phyloP scores from a whole-genome alignment of 2,113 vertebrate species.

The Silurus glanis region DNA sequence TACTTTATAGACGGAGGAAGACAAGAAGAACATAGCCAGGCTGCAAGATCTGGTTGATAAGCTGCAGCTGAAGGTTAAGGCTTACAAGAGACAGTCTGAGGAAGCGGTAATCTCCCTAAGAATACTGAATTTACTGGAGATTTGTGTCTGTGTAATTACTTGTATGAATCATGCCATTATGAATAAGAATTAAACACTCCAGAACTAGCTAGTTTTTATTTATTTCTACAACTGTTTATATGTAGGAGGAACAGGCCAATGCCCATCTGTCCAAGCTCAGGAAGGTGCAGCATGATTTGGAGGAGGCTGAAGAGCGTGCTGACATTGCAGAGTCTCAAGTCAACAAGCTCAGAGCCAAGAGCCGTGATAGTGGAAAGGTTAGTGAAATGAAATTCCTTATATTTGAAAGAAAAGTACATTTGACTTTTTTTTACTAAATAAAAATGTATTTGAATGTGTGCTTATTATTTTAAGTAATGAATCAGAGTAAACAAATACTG shows the following conservation, averaged over 20 bases:
- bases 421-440: neutral
- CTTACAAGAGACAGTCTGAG: slow-evolving; percentile 90
- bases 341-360: slow-evolving; percentile 80
- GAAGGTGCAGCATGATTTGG: slow-evolving; percentile 78
- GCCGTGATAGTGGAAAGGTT: slow-evolving; percentile 69
- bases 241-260: slow-evolving; percentile 70
- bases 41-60: slow-evolving; percentile 73
- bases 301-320: slow-evolving; percentile 81
- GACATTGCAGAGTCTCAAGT: slow-evolving; percentile 81
- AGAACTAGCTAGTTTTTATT: too few species aligned
- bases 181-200: too few species aligned
- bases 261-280: slow-evolving; percentile 70
- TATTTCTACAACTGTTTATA: neutral
- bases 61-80: slow-evolving; percentile 87
- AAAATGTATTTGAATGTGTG: neutral
- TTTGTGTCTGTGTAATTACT: neutral
- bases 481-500: neutral
- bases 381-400: neutral
- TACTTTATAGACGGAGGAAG: slow-evolving; percentile 51
- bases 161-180: too few species aligned
- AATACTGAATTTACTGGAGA: neutral
- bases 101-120: slow-evolving; percentile 66
- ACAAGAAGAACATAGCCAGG: slow-evolving; percentile 49
- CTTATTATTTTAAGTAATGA: neutral
- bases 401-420: neutral